Conservation (phyloP, 2,888 invertebrate species). For the Erpobdella octoculata region DNA sequence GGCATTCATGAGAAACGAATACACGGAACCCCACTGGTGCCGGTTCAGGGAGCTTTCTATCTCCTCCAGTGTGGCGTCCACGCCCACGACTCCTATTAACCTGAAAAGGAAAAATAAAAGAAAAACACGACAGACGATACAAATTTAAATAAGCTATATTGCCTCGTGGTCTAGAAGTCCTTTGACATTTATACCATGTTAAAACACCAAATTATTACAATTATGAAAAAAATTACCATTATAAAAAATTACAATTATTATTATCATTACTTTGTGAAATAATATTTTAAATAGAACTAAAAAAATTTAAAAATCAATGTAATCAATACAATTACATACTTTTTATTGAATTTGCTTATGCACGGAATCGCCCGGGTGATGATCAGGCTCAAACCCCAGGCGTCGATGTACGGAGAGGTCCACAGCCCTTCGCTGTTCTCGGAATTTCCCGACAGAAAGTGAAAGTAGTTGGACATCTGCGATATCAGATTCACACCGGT, state of each 20-base stretch:
- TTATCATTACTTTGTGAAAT: too few species aligned
- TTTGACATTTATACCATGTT: background rate
- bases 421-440: constrained; percentile 48
- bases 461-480: constrained; percentile 53
- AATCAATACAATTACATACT: too few species aligned
- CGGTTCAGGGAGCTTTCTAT: constrained; percentile 51
- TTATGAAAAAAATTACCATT: too few species aligned
- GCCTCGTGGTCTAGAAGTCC: background rate
- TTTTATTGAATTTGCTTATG: constrained; percentile 46
- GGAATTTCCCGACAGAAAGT: constrained; percentile 50
- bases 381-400: constrained; percentile 53
- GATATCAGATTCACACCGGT: constrained; percentile 52
- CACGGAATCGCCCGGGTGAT: constrained; percentile 53
- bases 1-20: constrained; percentile 52
- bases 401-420: constrained; percentile 53
- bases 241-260: too few species aligned
- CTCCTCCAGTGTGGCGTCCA: constrained; percentile 53
- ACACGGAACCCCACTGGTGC: constrained; percentile 53
- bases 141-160: background rate
- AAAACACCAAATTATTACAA: too few species aligned
- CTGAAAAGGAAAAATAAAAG: constrained; percentile 37
- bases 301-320: too few species aligned
- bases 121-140: background rate
- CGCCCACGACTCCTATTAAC: constrained; percentile 52
- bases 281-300: too few species aligned